These are phyloP conservation scores for Cheirogaleus major DNA, from an alignment of 2,797 vertebrate genomes.

Conservation along the genomic window DNA sequence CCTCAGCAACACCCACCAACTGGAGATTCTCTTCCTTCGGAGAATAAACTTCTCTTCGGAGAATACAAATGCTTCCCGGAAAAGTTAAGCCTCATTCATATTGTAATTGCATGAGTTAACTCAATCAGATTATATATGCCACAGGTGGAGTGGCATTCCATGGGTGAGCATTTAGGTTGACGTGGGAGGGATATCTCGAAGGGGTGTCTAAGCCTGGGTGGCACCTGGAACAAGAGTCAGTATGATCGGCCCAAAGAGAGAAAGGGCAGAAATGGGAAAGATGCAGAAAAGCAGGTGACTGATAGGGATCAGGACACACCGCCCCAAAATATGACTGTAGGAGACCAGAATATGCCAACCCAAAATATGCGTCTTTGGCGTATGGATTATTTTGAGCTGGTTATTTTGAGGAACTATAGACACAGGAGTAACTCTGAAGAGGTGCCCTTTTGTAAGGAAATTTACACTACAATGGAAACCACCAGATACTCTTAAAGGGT, in stretches of 20 bases:
- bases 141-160: background rate
- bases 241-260: background rate
- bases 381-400: background rate
- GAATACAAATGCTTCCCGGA: background rate
- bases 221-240: background rate
- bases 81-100: background rate
- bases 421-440: background rate
- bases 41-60: background rate
- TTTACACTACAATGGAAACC: background rate
- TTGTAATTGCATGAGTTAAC: background rate
- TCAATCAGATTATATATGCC: background rate
- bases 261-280: background rate
- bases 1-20: background rate
- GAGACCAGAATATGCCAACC: background rate
- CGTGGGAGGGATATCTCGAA: background rate
- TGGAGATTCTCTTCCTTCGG: background rate
- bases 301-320: background rate
- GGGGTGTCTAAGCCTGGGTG: background rate
- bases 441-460: background rate
- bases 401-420: background rate
- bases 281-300: background rate
- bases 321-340: background rate
- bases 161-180: background rate
- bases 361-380: background rate
- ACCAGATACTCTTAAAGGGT: background rate